Conservation (phyloP, 2,888 invertebrate genomes). For the Stenodera caucasica region DNA sequence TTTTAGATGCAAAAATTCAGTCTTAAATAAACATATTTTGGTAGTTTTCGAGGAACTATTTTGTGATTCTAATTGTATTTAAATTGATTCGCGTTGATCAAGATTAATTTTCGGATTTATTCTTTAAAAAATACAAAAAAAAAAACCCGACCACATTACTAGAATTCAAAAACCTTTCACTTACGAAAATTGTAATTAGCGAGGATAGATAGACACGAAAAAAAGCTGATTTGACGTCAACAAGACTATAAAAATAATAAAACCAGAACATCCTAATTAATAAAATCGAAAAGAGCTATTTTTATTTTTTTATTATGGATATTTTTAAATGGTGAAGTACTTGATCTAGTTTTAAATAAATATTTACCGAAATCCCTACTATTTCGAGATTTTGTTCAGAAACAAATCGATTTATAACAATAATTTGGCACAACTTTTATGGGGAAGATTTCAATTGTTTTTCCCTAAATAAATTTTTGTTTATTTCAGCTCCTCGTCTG, state of each 20-base stretch:
- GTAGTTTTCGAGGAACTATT: not conserved
- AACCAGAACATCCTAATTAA: not conserved
- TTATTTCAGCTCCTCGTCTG: not conserved
- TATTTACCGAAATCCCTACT: not conserved
- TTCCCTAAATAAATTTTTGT: not conserved
- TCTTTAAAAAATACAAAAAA: too few relatives aligned
- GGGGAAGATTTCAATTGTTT: too few relatives aligned
- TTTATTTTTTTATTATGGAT: not conserved
- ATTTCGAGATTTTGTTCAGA: not conserved
- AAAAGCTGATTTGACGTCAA: not conserved
- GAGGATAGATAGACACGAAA: not conserved
- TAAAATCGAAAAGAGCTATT: not conserved
- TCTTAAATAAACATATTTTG: not conserved
- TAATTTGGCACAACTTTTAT: not conserved
- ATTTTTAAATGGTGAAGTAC: not conserved
- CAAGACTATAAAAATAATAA: not conserved
- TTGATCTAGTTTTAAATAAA: not conserved
- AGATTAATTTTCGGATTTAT: too few relatives aligned
- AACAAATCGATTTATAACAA: too few relatives aligned
- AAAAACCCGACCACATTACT: too few relatives aligned
- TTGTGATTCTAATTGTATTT: not conserved
- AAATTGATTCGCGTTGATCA: too few relatives aligned
- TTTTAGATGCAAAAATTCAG: too few relatives aligned
- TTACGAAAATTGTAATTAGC: not conserved
- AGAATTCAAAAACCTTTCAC: not conserved